Conservation (phyloP, 2,113 vertebrate species). For the Hemiprocne comata region DNA sequence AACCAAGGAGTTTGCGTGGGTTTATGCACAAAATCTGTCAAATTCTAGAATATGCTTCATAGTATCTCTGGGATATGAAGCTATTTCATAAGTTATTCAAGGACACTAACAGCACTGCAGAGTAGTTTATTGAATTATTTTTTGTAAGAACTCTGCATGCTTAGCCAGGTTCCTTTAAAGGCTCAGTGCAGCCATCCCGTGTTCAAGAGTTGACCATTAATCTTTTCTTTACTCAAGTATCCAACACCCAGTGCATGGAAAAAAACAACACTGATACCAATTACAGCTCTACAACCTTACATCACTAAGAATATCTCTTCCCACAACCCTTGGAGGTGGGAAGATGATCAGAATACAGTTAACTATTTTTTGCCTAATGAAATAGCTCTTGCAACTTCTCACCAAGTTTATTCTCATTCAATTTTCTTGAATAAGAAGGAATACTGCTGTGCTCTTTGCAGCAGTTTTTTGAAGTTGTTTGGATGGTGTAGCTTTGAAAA, state of each 20-base stretch:
- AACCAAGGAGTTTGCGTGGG: constrained; percentile 38
- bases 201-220: neutral
- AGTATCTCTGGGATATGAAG: neutral
- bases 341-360: neutral
- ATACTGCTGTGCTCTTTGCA: neutral
- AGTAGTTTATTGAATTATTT: neutral
- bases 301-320: neutral
- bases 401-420: neutral
- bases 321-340: neutral
- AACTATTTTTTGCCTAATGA: neutral
- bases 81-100: constrained; percentile 5
- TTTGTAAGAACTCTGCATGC: neutral
- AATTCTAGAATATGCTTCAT: constrained; percentile 47
- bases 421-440: neutral
- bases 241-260: neutral
- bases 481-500: neutral
- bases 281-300: neutral
- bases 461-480: neutral
- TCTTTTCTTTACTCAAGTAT: neutral
- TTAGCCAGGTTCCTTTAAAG: neutral
- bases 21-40: constrained; percentile 55
- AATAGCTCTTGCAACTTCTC: neutral
- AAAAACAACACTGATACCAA: neutral
- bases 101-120: neutral
- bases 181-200: neutral